Evolutionary conservation across 2,113 vertebrate genomes (phyloP).

Genomic region (Herpetotheres cachinnans): DNA sequence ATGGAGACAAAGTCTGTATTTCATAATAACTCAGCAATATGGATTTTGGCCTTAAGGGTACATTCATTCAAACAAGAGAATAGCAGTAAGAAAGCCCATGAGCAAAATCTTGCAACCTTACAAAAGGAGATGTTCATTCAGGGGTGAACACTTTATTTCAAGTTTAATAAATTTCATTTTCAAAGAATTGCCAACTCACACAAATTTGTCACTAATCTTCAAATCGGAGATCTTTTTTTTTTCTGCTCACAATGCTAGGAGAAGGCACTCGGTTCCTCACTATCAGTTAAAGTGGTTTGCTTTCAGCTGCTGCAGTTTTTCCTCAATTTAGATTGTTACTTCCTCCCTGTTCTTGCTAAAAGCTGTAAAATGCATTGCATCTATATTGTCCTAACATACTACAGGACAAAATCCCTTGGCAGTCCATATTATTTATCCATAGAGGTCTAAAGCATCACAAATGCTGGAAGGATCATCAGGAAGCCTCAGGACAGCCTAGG

Average conservation of each 20-base stretch:
- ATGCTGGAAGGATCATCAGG: not conserved
- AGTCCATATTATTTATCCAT: not conserved
- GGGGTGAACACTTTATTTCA: slow-evolving; percentile 51
- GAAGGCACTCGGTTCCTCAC: not conserved
- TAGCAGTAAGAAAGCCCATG: slow-evolving; percentile 44
- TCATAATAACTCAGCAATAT: slow-evolving; percentile 39
- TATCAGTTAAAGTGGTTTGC: not conserved
- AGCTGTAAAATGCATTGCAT: not conserved
- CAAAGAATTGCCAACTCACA: slow-evolving; percentile 48
- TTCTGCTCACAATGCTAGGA: not conserved
- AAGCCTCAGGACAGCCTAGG: not conserved
- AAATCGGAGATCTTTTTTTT: not conserved
- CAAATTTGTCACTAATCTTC: slow-evolving; percentile 53
- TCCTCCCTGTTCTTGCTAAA: not conserved
- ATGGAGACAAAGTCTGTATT: slow-evolving; percentile 32
- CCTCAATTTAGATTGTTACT: not conserved
- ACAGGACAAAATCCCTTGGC: not conserved
- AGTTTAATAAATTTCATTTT: slow-evolving; percentile 68
- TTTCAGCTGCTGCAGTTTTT: not conserved
- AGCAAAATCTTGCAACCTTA: slow-evolving; percentile 52
- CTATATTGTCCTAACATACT: not conserved
- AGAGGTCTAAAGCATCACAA: not conserved
- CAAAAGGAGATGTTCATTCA: slow-evolving; percentile 37
- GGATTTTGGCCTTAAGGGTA: slow-evolving; percentile 55
- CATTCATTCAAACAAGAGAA: slow-evolving; percentile 50